Evolutionary conservation across 1,140 invertebrate species (phyloP), one percentile per base, ranked within the genome.

Genomic region (Drosophila aff.): DNA sequence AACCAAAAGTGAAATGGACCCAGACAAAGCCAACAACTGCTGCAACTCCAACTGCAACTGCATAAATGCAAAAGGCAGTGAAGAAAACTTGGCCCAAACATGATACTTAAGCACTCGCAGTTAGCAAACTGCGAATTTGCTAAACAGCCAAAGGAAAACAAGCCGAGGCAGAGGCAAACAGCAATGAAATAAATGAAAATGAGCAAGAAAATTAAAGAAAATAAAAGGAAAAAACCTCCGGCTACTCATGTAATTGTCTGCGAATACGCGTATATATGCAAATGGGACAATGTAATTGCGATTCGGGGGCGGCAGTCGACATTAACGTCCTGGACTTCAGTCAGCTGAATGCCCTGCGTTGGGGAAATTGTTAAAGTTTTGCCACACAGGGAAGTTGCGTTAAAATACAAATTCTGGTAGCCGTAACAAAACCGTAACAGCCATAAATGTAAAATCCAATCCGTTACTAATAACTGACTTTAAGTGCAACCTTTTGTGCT

Each of bases 91-190:
- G 44, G 59, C 44, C 62, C 67, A 86, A 79, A 86, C 55, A 87
- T 65, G 73, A 83, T 78, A 84, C 66, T 81, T 75, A 75, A 71
- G 73, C 65, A 75, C 43, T 81, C 60, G 81, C 43, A 78, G 78
- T 84, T 89, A 90, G 83, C 84, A 89, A 90, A 84, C 84, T 90
- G 84, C 69, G 81, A 89, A 89, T 81, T 89, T 89, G 81, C 72
- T 81, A 90, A 87, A 81, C 77, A 72, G 52, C 66, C 64, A 84
- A 66, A 68, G 50, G 63, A 67, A 87, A 57, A 57, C 53, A 57
- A 40, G 36, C 53, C 53, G 36, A 9, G 36, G 53, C 53, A 7
- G 38, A 40, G 57, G 53, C 52, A 84, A 89, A 78, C 72, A 78
- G 72, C 76, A 62, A 65, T 52, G 53, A 49, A 62, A 55, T 74